These are phyloP conservation scores for Athene cunicularia DNA, from an alignment of 2,113 vertebrate genomes.

Conservation along the genomic window DNA sequence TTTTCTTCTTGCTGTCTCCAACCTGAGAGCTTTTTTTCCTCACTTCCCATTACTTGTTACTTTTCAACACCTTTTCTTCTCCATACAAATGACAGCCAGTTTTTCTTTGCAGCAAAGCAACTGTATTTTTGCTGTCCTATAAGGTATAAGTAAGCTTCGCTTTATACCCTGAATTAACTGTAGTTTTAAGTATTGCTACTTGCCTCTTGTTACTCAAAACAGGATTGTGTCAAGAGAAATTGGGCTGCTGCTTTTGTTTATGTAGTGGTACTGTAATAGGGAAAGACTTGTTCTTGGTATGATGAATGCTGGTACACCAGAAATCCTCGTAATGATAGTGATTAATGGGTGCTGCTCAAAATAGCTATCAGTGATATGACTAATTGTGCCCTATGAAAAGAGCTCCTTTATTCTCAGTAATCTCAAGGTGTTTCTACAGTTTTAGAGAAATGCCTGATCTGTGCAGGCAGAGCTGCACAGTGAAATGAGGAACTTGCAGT, in stretches of 20 bases:
- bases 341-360: conserved; percentile 53
- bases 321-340: conserved; percentile 58
- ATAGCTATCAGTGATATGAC: conserved; percentile 29
- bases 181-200: background rate
- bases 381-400: conserved; percentile 25
- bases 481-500: background rate
- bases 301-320: conserved; percentile 37
- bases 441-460: background rate
- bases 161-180: background rate
- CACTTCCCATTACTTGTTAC: background rate
- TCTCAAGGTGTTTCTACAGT: conserved; percentile 20
- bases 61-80: background rate
- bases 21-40: background rate
- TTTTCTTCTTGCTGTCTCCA: background rate
- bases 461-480: background rate
- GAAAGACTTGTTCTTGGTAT: conserved; percentile 36
- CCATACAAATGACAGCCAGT: rapidly evolving
- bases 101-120: background rate
- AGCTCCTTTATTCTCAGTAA: background rate
- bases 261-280: conserved; percentile 14
- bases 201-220: background rate
- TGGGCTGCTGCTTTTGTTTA: conserved; percentile 43
- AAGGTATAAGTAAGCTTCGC: background rate
- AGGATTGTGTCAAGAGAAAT: background rate
- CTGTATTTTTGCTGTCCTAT: background rate